Evolutionary conservation across 2,797 vertebrate species (phyloP), one percentile per base, ranked within the genome.

Genomic region (Acrossocheilus fasciatus): DNA sequence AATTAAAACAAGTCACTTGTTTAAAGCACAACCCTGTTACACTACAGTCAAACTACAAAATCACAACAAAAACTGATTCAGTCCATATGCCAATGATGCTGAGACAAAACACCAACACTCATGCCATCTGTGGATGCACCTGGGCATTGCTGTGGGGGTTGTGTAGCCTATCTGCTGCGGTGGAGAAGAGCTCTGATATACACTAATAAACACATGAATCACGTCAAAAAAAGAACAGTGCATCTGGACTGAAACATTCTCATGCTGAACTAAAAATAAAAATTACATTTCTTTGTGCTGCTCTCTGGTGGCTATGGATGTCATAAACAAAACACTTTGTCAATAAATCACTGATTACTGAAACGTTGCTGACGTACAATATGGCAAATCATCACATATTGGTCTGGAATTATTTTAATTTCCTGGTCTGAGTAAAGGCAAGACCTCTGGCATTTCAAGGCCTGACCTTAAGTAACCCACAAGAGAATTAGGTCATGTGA

Each of bases 81-180:
- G 41, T 76, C 82, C 85, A 77, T 45, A 84, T 52, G 69, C 83
- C 52, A 76, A 77, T 66, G 88, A 77, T 66, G 88, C 85, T 39
- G 54, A 80, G 70, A 83, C 54, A 87, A 70, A 84, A 81, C 80
- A 57, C 81, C 50, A 34, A 73, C 45, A 86, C 87, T 82, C 81
- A 73, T 70, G 39, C 78, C 87, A 89, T 86, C 72, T 87, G 85
- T 79, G 59, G 82, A 81, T 17, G 18, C 64, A 87, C 83, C 77
- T 86, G 81, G 74, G 73, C 59, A 80, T 86, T 82, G 68, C 73
- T 73, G 72, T 62, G 77, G 45, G 82, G 74, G 26, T 64, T 75
- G 69, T 76, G n/a, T 66, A 43, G 43, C 43, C 41, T 10, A 30
- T 89, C 69, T 87, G 81, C 59, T 62, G 34, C 69, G 70, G 45